Evolutionary conservation across 92 coral and sea anemone species (phyloP), one percentile per base, ranked within the genome.

Genomic region (Zoanthus sansibaricus): DNA sequence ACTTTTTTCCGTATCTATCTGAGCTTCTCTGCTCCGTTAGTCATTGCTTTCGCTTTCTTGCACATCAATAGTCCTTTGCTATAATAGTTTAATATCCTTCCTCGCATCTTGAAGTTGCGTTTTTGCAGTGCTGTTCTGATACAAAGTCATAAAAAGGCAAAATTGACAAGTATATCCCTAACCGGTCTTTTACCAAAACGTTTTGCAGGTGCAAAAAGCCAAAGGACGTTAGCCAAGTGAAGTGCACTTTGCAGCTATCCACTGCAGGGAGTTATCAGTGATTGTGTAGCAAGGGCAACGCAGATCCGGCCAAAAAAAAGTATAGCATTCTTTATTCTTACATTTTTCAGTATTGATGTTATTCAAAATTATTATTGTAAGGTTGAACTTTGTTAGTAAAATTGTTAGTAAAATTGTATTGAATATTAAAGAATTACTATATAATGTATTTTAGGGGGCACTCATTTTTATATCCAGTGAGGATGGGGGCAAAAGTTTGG

Each of bases 121-220:
- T 25, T 25, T 25, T 25, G 25, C 25, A 25, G 25, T 25, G 0
- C 25, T 25, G 25, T 25, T 25, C 25, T 82, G 86, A 82, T 44
- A 61, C 76, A 56, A 64, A 54, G 54, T 61, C 68, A 44, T 82
- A 82, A 13, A 82, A 32, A 84, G 47, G 42, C 44, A 84, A 79
- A 48, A 71, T 37, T 37, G 64, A 84, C 82, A 84, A 84, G 69
- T 84, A 71, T 70, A 72, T 84, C 79, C 88, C 79, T 71, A 70
- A 77, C 74, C 74, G 88, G 51, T 84, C 80, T 78, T 84, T 42
- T 70, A 84, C 88, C 68, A 76, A 77, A 15, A 77, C 49, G 42
- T 72, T 84, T 51, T 84, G 88, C 76, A 77, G 76, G 58, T 84
- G 80, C 76, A 80, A 11, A 64, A 31, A 64, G 71, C 32, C 71